Percentiles rank a stretch among this genome's conserved stretches.
These are phyloP conservation scores for Saccostrea cuccullata DNA, from an alignment of 1,140 invertebrate genomes.

Conservation along the genomic window DNA sequence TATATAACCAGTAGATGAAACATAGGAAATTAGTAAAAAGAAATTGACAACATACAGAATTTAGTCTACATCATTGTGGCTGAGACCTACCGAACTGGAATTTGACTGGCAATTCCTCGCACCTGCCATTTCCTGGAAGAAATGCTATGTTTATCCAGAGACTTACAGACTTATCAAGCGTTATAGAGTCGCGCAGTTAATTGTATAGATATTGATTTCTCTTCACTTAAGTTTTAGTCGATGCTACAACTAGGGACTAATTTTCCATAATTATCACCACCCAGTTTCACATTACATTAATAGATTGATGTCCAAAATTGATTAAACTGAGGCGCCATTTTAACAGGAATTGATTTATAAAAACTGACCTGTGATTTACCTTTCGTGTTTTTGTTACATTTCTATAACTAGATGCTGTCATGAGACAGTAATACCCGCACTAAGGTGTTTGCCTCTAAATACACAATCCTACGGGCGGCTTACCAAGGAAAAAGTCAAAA, in stretches of 20 bases:
- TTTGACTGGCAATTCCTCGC: background rate
- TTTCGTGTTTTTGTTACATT: no score
- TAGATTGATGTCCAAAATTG: background rate
- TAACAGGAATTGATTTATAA: no score
- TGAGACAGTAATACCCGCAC: no score
- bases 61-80: background rate
- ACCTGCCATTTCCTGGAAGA: background rate
- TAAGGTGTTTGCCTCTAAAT: no score
- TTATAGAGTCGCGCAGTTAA: background rate
- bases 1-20: no score
- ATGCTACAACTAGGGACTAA: background rate
- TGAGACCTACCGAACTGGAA: background rate
- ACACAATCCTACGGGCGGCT: no score
- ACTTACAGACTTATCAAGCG: background rate
- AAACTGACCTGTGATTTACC: no score
- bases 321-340: background rate
- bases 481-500: no score
- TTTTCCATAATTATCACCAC: slow-evolving; percentile 4
- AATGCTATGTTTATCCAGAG: background rate
- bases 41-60: background rate
- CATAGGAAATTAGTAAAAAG: background rate
- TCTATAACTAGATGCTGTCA: no score
- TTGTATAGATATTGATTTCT: background rate
- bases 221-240: slow-evolving; percentile 3
- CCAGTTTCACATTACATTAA: background rate